Conservation (phyloP, 2,113 vertebrate genomes). For the Dipodomys merriami region DNA sequence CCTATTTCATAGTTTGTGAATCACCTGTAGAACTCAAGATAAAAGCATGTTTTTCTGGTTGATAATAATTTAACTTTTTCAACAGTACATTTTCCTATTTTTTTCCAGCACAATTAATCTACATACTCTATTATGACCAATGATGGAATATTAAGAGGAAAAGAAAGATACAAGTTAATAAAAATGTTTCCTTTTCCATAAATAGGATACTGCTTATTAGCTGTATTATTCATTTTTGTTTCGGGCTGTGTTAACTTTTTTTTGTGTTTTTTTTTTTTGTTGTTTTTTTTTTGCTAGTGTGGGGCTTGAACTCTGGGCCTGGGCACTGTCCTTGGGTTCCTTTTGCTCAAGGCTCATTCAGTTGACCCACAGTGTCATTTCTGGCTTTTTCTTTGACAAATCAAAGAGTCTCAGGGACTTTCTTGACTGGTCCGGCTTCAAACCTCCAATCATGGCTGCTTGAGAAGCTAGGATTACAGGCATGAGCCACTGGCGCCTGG, state of each 20-base stretch:
- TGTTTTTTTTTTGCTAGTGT: background rate
- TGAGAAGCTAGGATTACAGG: no score
- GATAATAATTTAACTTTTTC: conserved; percentile 39
- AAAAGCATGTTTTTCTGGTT: conserved; percentile 18
- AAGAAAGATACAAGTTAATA: background rate
- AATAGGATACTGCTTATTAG: background rate
- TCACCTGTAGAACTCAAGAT: background rate
- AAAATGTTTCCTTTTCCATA: conserved; percentile 17
- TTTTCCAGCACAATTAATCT: background rate
- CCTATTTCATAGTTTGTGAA: conserved; percentile 26
- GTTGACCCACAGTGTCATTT: no score
- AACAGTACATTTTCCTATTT: background rate
- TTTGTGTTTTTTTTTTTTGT: background rate
- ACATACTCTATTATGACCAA: background rate
- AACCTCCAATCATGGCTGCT: no score
- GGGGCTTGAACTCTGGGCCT: background rate
- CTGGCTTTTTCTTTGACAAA: no score
- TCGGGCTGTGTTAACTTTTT: background rate
- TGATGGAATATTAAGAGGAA: background rate
- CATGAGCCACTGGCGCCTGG: no score
- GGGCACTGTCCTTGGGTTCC: no score
- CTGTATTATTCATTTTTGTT: background rate
- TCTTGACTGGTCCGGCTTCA: no score
- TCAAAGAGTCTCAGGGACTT: no score
- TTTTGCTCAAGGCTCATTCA: no score